These are phyloP conservation scores for Eurytoma adleriae DNA, from an alignment of 2,888 invertebrate genomes.

Conservation along the genomic window DNA sequence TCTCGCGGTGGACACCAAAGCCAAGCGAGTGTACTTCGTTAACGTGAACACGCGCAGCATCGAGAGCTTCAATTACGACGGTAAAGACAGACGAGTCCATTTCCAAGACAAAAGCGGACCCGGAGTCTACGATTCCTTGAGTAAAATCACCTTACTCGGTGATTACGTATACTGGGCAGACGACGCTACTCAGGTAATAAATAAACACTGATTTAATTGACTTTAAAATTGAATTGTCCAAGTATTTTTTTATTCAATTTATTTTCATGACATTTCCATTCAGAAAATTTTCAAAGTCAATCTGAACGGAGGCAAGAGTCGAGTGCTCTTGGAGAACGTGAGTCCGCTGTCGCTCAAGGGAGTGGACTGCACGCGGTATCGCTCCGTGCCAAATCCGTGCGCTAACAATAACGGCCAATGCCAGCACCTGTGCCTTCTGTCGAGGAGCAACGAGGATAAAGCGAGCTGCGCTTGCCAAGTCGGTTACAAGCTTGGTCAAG, in stretches of 20 bases:
- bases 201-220: not conserved
- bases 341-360: not conserved
- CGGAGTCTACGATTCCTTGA: not conserved
- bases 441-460: not conserved
- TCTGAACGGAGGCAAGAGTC: not conserved
- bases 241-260: not conserved
- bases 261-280: not conserved
- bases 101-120: not conserved
- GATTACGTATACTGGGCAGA: slow-evolving; percentile 22
- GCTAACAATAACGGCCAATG: slow-evolving; percentile 24
- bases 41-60: not conserved
- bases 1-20: not conserved
- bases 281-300: slow-evolving; percentile 22
- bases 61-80: slow-evolving; percentile 38
- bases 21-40: slow-evolving; percentile 37
- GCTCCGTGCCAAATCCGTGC: slow-evolving; percentile 6
- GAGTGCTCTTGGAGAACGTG: not conserved
- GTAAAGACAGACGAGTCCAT: slow-evolving; percentile 13
- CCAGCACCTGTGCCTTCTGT: slow-evolving; percentile 42
- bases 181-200: not conserved
- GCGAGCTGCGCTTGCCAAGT: slow-evolving; percentile 34
- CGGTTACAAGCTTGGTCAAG: slow-evolving; percentile 24
- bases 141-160: not conserved
- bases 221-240: too few relatives aligned
- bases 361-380: not conserved